Base-by-base conservation (phyloP, 2,888 invertebrate species). In the Trichopoda pennipes region DNA sequence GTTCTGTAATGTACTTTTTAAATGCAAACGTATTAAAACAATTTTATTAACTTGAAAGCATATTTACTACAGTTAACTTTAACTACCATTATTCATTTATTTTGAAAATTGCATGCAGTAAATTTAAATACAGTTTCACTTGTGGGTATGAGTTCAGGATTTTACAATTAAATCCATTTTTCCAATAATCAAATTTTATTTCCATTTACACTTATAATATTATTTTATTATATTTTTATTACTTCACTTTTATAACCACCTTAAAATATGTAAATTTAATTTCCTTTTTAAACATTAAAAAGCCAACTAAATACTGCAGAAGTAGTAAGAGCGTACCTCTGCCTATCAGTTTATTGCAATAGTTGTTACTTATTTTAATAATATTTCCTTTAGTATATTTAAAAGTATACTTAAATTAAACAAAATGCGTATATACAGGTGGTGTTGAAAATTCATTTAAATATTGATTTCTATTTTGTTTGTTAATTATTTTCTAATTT, bases 351-450 rank as follows among this genome's bases (percentile, higher is more conserved):
- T 69, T 73, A 66, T 79, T 79, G 60, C 53, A 42, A 2, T 76
- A 21, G 61, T 70, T 77, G 77, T 70, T 77, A n/a, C 61, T 32
- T 68, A 60, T 51, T 60, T 79, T 79, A 79, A 79, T 79, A 73
- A 73, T 55, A 73, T 73, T 58, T 79, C 73, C 73, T 79, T 61
- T 68, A 38, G 73, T 38, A 75, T n/a, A 58, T 56, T 51, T 28
- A 58, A 19, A 44, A 44, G 8, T 55, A 7, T 9, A 35, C 32
- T 55, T 53, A 56, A 64, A 64, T 14, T 14, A 35, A 12, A 21
- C 19, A 28, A 74, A 38, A 23, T 56, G 56, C 28, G 56, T 63
- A 51, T 56, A 42, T 56, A 63, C n/a, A n/a, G 56, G 6, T 44
- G 61, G 70, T 42, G 70, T 42, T 69, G 28, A 63, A 35, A 35